These are phyloP conservation scores for Amniataba percoides DNA, from an alignment of 2,797 vertebrate genomes.

Conservation along the genomic window DNA sequence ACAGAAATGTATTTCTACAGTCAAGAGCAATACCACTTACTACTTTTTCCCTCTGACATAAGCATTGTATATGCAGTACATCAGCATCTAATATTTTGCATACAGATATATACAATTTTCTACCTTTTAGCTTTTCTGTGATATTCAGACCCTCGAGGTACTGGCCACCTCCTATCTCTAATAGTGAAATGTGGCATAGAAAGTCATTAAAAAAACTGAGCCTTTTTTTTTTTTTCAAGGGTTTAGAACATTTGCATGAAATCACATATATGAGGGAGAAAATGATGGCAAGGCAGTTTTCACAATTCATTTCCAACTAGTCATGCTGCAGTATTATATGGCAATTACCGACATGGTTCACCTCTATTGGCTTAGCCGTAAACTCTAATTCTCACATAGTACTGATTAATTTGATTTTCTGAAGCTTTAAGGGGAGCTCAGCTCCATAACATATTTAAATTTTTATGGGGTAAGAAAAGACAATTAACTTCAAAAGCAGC, in stretches of 20 bases:
- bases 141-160: constrained; percentile 36
- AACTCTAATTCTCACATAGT: constrained; percentile 75
- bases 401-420: constrained; percentile 80
- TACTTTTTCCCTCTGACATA: background rate
- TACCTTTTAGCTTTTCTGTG: constrained; percentile 35
- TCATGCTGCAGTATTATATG: constrained; percentile 80
- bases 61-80: constrained; percentile 10
- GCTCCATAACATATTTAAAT: constrained; percentile 66
- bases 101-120: constrained; percentile 14
- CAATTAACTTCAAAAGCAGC: constrained; percentile 61
- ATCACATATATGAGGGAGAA: constrained; percentile 76
- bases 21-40: background rate
- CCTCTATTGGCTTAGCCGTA: constrained; percentile 77
- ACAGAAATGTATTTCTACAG: background rate
- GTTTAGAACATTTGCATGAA: constrained; percentile 79
- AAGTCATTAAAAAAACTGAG: constrained; percentile 77
- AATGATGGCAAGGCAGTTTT: constrained; percentile 81
- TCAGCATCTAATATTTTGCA: constrained; percentile 30
- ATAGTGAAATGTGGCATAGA: constrained; percentile 73
- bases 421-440: constrained; percentile 61
- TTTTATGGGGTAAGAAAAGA: constrained; percentile 54
- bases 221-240: constrained; percentile 57
- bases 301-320: constrained; percentile 76
- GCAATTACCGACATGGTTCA: constrained; percentile 82
- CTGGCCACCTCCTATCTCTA: constrained; percentile 57